Base-by-base conservation (phyloP, 2,888 invertebrate genomes). In the Sabatieria punctata region DNA sequence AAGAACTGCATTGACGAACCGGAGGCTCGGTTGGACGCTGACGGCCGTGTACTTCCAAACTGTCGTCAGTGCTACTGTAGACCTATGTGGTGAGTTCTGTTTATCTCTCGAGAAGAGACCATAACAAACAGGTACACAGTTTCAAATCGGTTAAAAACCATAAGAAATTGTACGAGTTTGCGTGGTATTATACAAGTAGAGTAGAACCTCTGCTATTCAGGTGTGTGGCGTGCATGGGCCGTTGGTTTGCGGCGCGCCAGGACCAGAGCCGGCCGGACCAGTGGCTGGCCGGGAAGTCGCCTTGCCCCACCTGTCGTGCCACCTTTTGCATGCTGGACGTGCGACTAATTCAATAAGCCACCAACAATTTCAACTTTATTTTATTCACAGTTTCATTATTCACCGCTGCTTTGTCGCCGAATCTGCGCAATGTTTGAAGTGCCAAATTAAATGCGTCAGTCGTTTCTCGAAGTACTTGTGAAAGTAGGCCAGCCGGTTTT, bases 1-100 rank as follows among this genome's bases (percentile, higher is more conserved):
- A 67, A 66, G 51, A 53, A 52, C 4, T 69, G 68, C 54, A 58
- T 55, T 41, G 54, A 55, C 21, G 36, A 38, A 1, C 22, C 26
- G 11, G n/a, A 27, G 22, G 21, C 2, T 26, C 26, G 27, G n/a
- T 18, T 24, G 13, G 50, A 49, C 36, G 46, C 52, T 2, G 54
- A 53, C 2, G 60, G 61, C 2, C 43, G 21, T 15, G 24, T 6
- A 8, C 2, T 48, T 13, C 50, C 50, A 2, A 49, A 53, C 11
- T 69, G 69, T 51, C 48, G 57, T 3, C 60, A 57, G 50, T 69
- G 69, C 52, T 67, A 60, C 54, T 69, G 69, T 52, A 55, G 68
- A 13, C 68, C 69, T 2, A 68, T 69, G 68, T 69, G 68, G 68
- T 69, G 67, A 51, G 49, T 65, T 21, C 64, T 63, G 46, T 68